Evolutionary conservation across 2,888 invertebrate species (phyloP).

Genomic region (Leptopilina drosophilae): DNA sequence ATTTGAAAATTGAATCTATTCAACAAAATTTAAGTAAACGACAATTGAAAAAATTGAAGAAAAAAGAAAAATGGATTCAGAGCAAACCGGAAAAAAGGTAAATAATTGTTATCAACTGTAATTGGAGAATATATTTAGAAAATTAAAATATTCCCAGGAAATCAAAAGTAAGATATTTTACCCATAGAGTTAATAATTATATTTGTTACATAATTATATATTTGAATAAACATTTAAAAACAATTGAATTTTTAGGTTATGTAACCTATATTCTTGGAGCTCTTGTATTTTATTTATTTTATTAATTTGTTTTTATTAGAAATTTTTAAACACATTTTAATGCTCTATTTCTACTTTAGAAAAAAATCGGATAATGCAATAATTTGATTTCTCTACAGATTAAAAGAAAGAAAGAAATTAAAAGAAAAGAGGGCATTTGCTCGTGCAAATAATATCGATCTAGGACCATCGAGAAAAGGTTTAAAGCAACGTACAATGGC

Average conservation of each 20-base stretch:
- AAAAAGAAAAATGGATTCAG: slow-evolving; percentile 86
- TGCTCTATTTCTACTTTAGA: no score
- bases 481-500: slow-evolving; percentile 86
- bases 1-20: slow-evolving; percentile 16
- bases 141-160: no score
- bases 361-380: not conserved
- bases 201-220: no score
- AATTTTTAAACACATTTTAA: no score
- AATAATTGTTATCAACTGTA: not conserved
- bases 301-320: no score
- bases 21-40: slow-evolving; percentile 77
- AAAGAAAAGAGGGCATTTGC: slow-evolving; percentile 85
- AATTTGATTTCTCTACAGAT: slow-evolving; percentile 64
- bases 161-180: no score
- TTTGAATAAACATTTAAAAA: no score
- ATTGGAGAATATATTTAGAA: no score
- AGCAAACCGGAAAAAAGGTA: slow-evolving; percentile 84
- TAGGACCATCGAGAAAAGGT: slow-evolving; percentile 89
- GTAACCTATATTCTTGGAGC: no score
- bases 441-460: slow-evolving; percentile 83
- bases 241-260: not conserved
- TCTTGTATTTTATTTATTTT: no score
- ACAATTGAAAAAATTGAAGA: slow-evolving; percentile 83
- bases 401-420: slow-evolving; percentile 84
- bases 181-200: no score